Percentiles rank a stretch among this genome's conserved stretches.
Evolutionary conservation across 2,797 vertebrate species (phyloP).

Genomic region (Triplophysa yarkandensis): DNA sequence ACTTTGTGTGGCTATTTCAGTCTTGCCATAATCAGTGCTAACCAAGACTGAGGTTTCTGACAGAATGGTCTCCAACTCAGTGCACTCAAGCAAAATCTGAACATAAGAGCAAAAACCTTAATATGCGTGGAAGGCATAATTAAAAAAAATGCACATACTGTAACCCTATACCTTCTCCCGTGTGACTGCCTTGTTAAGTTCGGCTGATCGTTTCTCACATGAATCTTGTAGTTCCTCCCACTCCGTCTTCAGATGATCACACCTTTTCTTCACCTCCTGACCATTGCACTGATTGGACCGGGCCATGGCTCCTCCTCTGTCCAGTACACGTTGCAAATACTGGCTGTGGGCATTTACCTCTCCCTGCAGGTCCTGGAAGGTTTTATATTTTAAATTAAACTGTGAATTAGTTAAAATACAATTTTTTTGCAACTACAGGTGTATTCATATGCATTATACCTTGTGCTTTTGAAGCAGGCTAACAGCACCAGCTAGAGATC

Average conservation of each 20-base stretch:
- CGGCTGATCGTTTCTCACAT: conserved; percentile 71
- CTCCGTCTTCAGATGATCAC: conserved; percentile 69
- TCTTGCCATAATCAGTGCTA: conserved; percentile 77
- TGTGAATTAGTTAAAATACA: too few relatives aligned
- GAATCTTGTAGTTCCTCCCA: conserved; percentile 82
- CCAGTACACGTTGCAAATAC: conserved; percentile 75
- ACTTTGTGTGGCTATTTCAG: conserved; percentile 74
- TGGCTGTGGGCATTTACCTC: conserved; percentile 81
- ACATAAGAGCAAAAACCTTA: neutral
- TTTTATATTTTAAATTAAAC: too few relatives aligned
- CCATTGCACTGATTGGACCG: conserved; percentile 68
- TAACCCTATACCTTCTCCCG: conserved; percentile 79
- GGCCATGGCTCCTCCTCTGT: conserved; percentile 73
- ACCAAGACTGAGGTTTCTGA: conserved; percentile 75
- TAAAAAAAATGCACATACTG: neutral
- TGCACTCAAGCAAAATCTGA: conserved; percentile 82
- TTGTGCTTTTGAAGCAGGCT: conserved; percentile 82
- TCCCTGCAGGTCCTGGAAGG: conserved; percentile 78
- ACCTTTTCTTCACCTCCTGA: conserved; percentile 73
- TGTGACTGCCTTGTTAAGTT: conserved; percentile 76
- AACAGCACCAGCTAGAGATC: conserved; percentile 74
- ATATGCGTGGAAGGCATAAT: neutral
- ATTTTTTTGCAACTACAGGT: neutral
- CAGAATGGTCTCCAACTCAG: conserved; percentile 82
- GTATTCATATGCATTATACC: conserved; percentile 65